Percentiles rank a stretch among this genome's conserved stretches.
Evolutionary conservation across 92 coral and sea anemone species (phyloP).

Genomic region (Actinostola sp.): DNA sequence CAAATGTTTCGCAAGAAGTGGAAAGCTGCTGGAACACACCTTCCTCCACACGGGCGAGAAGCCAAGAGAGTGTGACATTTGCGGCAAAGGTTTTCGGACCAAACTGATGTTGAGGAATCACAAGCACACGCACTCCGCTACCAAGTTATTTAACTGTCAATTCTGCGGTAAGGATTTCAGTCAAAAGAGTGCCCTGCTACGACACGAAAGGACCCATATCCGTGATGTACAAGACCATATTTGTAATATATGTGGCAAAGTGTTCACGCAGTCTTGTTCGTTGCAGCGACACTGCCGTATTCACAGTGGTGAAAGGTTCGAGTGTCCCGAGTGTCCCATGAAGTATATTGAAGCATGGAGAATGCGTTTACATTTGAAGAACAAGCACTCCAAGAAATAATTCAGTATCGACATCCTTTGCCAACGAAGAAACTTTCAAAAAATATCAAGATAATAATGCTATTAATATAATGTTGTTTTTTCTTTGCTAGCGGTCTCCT

Average conservation of each 20-base stretch:
- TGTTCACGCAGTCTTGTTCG: conserved; percentile 44
- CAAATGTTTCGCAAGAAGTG: neutral
- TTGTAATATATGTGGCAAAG: conserved; percentile 19
- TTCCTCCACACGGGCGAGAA: conserved; percentile 35
- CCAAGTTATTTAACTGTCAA: conserved; percentile 15
- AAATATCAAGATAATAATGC: too few species aligned
- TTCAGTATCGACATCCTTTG: too few species aligned
- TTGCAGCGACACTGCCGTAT: conserved; percentile 31
- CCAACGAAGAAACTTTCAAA: too few species aligned
- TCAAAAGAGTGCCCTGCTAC: conserved; percentile 13
- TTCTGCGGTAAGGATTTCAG: conserved; percentile 19
- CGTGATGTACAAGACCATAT: neutral
- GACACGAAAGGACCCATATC: conserved; percentile 28
- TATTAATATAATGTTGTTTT: too few species aligned
- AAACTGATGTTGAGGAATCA: conserved; percentile 12
- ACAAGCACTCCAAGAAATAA: too few species aligned
- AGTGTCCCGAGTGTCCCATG: conserved; percentile 25
- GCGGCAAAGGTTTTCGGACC: conserved; percentile 31
- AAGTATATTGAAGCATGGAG: conserved; percentile 39
- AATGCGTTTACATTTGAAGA: conserved; percentile 19
- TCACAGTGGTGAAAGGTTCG: conserved; percentile 38
- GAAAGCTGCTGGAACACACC: neutral
- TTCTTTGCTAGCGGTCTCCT: too few species aligned
- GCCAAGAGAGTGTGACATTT: conserved; percentile 20
- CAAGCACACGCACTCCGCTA: conserved; percentile 1